Percentiles rank a stretch among this genome's conserved stretches.
These are phyloP conservation scores for Cosmia pyralina DNA, from an alignment of 2,888 invertebrate species.

Conservation along the genomic window DNA sequence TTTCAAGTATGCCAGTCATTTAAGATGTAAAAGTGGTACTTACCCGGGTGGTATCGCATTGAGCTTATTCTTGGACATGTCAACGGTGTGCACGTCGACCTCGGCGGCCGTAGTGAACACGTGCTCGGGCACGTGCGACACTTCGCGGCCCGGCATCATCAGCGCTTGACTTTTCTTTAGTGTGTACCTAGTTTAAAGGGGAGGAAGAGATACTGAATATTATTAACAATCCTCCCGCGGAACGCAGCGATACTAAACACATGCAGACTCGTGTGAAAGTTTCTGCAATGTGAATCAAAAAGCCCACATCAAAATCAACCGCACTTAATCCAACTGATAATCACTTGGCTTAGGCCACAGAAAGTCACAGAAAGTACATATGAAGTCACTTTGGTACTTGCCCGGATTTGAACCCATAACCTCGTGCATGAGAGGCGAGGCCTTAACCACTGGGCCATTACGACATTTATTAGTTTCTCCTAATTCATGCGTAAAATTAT, in stretches of 20 bases:
- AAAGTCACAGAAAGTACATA: too few relatives aligned
- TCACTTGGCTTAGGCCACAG: too few relatives aligned
- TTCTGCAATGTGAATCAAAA: background rate
- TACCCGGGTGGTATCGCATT: conserved; percentile 92
- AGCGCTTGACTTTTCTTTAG: conserved; percentile 88
- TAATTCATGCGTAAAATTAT: background rate
- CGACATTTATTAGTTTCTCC: background rate
- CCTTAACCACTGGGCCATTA: too few relatives aligned
- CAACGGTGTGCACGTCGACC: conserved; percentile 93
- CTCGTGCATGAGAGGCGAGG: too few relatives aligned
- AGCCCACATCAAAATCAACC: too few relatives aligned
- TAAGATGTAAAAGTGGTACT: conserved; percentile 29
- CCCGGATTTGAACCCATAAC: too few relatives aligned
- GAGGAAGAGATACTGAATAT: background rate
- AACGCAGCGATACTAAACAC: background rate
- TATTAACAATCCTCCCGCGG: background rate
- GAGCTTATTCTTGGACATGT: conserved; percentile 95
- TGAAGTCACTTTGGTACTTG: too few relatives aligned
- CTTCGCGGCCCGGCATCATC: conserved; percentile 91
- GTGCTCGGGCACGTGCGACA: conserved; percentile 92
- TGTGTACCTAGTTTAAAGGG: conserved; percentile 76
- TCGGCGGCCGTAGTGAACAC: conserved; percentile 93
- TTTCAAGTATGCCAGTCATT: background rate
- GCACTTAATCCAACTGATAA: too few relatives aligned
- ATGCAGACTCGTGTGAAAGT: background rate